Evolutionary conservation across 2,113 vertebrate genomes (phyloP), one percentile per base, ranked within the genome.

Genomic region (Nesoenas mayeri): DNA sequence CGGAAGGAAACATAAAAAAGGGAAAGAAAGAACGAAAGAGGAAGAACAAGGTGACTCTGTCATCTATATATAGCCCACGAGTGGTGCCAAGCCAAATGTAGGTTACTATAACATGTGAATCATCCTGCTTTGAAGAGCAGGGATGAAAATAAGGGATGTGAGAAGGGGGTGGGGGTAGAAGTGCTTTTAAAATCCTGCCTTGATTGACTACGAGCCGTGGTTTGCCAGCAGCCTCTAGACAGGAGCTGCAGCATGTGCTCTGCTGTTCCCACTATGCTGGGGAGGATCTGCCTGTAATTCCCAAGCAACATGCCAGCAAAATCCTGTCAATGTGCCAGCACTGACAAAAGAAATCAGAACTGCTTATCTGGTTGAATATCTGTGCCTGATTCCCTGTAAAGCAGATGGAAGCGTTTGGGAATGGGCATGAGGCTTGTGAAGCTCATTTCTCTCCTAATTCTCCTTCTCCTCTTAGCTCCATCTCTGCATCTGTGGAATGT

Each of bases 31-130:
- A 18, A n/a, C n/a, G n/a, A n/a, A 31, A 2, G 4, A 79, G 77
- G 58, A 75, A 42, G 88, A 74, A 34, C 64, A 56, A 85, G 72
- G 85, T 62, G 90, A 84, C 75, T 58, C 65, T 91, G 90, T 25
- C 91, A 51, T 66, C 61, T 93, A 88, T 96, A 88, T 93, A 71
- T 88, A 96, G 90, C 61, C 12, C n/a, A 17, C 14, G 48, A 67
- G 81, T 20, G 57, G 83, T 96, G 95, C 96, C 95, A 87, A 85
- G 86, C 32, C 72, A 81, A 95, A 95, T 97, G 92, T 95, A 94
- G 96, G 96, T 97, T 85, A 94, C 94, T 94, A 40, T 93, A 90
- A 28, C 91, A 75, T 62, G 85, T 70, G 95, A 95, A 84, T 93
- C 93, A 96, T 60, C 71, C 88, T 38, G 69, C 88, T 95, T 38